Percentiles rank a stretch among this genome's conserved stretches.
Evolutionary conservation across 2,113 vertebrate genomes (phyloP).

Genomic region (Grammomys surdaster): DNA sequence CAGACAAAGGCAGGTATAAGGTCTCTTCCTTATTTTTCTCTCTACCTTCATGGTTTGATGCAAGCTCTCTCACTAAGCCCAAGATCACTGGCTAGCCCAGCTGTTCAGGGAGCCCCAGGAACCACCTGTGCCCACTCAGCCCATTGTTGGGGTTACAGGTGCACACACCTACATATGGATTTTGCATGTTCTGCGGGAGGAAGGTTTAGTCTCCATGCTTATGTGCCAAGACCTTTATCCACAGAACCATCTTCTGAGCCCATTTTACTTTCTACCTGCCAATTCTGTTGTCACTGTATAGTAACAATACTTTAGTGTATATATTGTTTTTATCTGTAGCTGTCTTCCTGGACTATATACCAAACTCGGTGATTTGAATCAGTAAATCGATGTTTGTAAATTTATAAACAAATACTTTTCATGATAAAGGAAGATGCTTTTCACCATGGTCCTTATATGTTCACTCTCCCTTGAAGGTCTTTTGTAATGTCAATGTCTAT

Average conservation of each 20-base stretch:
- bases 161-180: not conserved
- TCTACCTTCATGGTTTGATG: not conserved
- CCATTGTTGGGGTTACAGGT: not conserved
- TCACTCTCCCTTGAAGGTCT: not conserved
- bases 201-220: not conserved
- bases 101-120: not conserved
- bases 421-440: not conserved
- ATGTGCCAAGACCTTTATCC: not conserved
- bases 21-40: not conserved
- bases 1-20: not conserved
- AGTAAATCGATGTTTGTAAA: not conserved
- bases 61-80: not conserved
- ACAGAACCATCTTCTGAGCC: not conserved
- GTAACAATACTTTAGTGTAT: not conserved
- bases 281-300: not conserved
- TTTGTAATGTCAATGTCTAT: not conserved
- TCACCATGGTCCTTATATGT: not conserved
- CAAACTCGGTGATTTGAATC: not conserved
- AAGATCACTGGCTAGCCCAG: not conserved
- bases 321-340: conserved; percentile 12
- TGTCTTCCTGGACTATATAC: not conserved
- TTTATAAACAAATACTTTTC: not conserved
- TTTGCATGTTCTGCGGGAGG: not conserved
- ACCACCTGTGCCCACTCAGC: not conserved
- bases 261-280: not conserved